Percentiles rank a stretch among this genome's conserved stretches.
Conservation (phyloP, 2,797 vertebrate species). For the Etheostoma perlongum region DNA sequence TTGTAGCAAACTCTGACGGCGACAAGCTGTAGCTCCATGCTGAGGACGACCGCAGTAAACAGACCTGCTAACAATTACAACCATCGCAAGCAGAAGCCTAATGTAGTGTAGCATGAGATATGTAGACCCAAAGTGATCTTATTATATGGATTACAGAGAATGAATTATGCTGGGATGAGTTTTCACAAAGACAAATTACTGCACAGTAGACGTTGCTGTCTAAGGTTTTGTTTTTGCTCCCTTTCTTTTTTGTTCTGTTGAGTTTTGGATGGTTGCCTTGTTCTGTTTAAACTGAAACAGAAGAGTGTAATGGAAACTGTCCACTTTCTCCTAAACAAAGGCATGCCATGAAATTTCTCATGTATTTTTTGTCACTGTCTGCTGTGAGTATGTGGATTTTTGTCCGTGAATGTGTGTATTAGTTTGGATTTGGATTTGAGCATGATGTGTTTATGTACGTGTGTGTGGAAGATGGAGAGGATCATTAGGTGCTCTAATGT, state of each 20-base stretch:
- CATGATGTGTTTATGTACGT: constrained; percentile 14
- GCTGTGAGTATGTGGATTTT: not conserved
- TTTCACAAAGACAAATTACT: constrained; percentile 41
- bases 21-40: constrained; percentile 10
- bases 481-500: constrained; percentile 65
- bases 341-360: constrained; percentile 55
- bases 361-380: constrained; percentile 4
- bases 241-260: not conserved
- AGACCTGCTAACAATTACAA: constrained; percentile 32
- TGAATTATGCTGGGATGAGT: constrained; percentile 16
- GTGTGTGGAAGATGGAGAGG: constrained; percentile 42
- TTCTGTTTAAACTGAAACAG: constrained; percentile 70
- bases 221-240: constrained; percentile 27
- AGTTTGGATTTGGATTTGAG: not conserved
- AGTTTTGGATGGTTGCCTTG: constrained; percentile 52
- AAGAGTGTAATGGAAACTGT: constrained; percentile 59
- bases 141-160: constrained; percentile 44
- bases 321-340: constrained; percentile 62
- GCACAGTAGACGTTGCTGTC: constrained; percentile 37
- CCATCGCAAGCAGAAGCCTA: constrained; percentile 1
- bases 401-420: not conserved
- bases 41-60: constrained; percentile 34
- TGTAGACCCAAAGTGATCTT: constrained; percentile 26
- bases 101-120: constrained; percentile 39
- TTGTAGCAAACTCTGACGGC: constrained; percentile 10